Percentiles rank a stretch among this genome's conserved stretches.
Conservation (phyloP, 2,113 vertebrate species). For the Cairina moschata region DNA sequence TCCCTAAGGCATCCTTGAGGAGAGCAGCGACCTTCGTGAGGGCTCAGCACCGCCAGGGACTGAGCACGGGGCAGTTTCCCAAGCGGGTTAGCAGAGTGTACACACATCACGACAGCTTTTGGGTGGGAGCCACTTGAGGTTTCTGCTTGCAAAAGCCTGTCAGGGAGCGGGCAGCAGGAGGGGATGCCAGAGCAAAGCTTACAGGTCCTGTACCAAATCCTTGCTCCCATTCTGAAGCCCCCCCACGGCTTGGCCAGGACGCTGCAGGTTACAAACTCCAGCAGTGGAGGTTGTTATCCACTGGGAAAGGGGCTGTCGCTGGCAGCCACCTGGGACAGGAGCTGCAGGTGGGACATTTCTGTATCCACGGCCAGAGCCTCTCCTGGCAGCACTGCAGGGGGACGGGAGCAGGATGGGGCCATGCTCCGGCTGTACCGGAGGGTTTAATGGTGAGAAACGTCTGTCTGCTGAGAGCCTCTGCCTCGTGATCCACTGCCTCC, state of each 20-base stretch:
- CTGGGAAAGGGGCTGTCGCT: background rate
- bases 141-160: background rate
- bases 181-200: background rate
- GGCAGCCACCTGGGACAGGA: background rate
- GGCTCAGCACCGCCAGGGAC: accelerated
- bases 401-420: background rate
- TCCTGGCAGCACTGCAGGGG: too few relatives aligned
- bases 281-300: background rate
- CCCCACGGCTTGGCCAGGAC: accelerated
- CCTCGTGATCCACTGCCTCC: background rate
- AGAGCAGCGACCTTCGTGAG: background rate
- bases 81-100: background rate
- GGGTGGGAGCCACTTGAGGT: accelerated
- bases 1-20: conserved; percentile 31
- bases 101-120: background rate
- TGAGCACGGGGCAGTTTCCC: background rate
- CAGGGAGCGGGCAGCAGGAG: background rate
- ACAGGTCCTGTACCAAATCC: background rate
- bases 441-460: background rate
- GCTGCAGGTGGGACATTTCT: background rate
- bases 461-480: background rate
- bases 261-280: background rate
- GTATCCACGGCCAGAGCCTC: background rate
- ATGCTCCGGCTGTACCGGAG: accelerated
- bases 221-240: background rate